A percentile compares a stretch with the other conserved stretches of the same genome.
Evolutionary conservation across 1,140 invertebrate genomes (phyloP).

Genomic region (Eulimnadia texana): DNA sequence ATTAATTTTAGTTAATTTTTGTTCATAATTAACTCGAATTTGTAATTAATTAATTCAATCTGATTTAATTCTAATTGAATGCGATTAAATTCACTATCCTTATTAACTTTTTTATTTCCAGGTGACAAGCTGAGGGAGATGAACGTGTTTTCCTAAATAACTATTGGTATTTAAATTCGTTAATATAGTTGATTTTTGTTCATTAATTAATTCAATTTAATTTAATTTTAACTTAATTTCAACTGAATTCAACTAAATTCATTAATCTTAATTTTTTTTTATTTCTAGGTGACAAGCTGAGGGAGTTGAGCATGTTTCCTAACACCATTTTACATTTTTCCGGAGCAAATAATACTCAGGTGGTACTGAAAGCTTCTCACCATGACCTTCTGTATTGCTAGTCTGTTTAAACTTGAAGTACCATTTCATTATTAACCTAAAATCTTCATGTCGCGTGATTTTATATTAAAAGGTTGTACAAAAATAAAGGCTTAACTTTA

Average conservation of each 20-base stretch:
- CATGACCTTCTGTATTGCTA: background rate
- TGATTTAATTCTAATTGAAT: background rate
- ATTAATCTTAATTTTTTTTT: background rate
- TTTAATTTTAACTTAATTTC: background rate
- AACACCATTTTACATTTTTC: no score
- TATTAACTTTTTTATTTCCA: background rate
- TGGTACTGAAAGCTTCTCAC: background rate
- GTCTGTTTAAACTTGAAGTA: background rate
- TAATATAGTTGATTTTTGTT: background rate
- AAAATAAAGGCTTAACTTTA: no score
- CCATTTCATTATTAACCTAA: background rate
- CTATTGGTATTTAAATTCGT: slow-evolving; percentile 11
- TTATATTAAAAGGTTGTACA: no score
- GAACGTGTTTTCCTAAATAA: slow-evolving; percentile 13
- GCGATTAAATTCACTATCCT: background rate
- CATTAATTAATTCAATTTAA: background rate
- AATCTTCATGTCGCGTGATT: no score
- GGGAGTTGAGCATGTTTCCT: slow-evolving; percentile 14
- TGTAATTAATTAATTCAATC: background rate
- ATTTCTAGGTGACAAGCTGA: slow-evolving; percentile 8
- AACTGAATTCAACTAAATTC: background rate
- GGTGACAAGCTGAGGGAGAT: slow-evolving; percentile 14
- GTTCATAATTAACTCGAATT: background rate
- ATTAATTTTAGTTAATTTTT: no score
- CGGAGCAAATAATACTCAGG: background rate